A percentile compares a stretch with the other conserved stretches of the same genome.
These are phyloP conservation scores for Operophtera brumata DNA, from an alignment of 2,888 invertebrate genomes.

Conservation along the genomic window DNA sequence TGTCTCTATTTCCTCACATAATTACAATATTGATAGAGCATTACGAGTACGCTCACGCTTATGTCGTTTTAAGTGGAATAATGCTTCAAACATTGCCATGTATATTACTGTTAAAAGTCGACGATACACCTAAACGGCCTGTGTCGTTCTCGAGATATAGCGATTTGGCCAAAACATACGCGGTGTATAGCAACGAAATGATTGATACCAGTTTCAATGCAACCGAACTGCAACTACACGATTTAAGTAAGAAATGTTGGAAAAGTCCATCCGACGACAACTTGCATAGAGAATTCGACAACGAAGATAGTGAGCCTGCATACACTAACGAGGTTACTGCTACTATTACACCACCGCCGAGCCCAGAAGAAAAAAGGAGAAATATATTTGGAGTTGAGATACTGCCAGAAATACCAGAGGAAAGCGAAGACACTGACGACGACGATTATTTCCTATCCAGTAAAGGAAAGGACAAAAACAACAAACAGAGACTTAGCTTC, in stretches of 20 bases:
- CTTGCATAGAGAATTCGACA: slow-evolving; percentile 51
- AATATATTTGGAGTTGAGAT: slow-evolving; percentile 76
- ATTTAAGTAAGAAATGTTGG: slow-evolving; percentile 71
- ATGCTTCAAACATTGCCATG: slow-evolving; percentile 70
- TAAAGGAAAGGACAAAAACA: slow-evolving; percentile 42
- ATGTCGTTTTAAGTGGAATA: slow-evolving; percentile 63
- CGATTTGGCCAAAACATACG: slow-evolving; percentile 64
- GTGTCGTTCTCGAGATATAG: slow-evolving; percentile 62
- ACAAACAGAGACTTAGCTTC: slow-evolving; percentile 63
- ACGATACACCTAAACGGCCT: slow-evolving; percentile 51
- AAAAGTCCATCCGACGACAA: slow-evolving; percentile 73
- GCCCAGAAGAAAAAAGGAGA: slow-evolving; percentile 71
- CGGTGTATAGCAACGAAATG: slow-evolving; percentile 61
- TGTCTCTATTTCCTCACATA: slow-evolving; percentile 70
- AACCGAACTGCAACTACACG: slow-evolving; percentile 67
- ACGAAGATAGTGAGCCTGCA: slow-evolving; percentile 39
- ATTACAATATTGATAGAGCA: slow-evolving; percentile 60
- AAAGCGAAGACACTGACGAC: slow-evolving; percentile 65
- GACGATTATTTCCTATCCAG: slow-evolving; percentile 42
- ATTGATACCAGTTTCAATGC: slow-evolving; percentile 49
- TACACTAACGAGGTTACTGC: slow-evolving; percentile 46
- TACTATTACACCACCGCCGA: slow-evolving; percentile 70
- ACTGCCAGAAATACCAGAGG: slow-evolving; percentile 78
- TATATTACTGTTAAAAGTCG: slow-evolving; percentile 62
- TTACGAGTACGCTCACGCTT: slow-evolving; percentile 63